Evolutionary conservation across 1,140 invertebrate species (phyloP).

Genomic region (Lepidurus packardi): DNA sequence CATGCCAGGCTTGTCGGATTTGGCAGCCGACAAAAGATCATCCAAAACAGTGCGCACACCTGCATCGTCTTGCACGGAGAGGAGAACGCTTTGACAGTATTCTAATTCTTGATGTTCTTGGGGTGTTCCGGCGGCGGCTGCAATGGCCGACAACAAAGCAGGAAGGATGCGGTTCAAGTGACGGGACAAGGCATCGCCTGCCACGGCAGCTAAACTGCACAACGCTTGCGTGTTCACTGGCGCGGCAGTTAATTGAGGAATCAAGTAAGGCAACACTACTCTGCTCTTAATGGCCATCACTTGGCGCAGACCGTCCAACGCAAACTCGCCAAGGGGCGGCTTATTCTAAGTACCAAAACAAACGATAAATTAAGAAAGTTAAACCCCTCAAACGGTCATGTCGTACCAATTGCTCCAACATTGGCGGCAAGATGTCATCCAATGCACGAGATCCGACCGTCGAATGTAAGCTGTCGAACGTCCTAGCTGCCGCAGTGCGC

Average conservation of each 20-base stretch:
- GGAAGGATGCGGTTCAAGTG: constrained; percentile 87
- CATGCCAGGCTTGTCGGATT: constrained; percentile 54
- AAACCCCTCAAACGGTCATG: not conserved
- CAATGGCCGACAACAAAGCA: constrained; percentile 74
- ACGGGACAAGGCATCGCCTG: constrained; percentile 84
- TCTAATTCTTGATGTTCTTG: constrained; percentile 58
- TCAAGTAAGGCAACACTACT: constrained; percentile 89
- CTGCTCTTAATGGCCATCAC: constrained; percentile 94
- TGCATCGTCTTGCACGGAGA: constrained; percentile 80
- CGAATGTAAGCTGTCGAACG: constrained; percentile 91
- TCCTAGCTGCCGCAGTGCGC: constrained; percentile 86
- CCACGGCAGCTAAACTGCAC: constrained; percentile 84
- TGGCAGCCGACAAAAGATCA: constrained; percentile 74
- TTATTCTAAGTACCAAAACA: constrained; percentile 53
- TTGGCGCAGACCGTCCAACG: constrained; percentile 88
- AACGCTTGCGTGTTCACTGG: constrained; percentile 87
- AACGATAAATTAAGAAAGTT: not conserved
- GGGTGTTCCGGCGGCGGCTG: constrained; percentile 58
- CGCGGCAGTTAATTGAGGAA: constrained; percentile 81
- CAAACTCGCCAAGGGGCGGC: constrained; percentile 70
- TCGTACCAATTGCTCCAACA: constrained; percentile 70
- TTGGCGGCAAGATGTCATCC: constrained; percentile 92
- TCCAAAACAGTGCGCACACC: constrained; percentile 84
- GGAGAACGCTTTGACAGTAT: constrained; percentile 76
- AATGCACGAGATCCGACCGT: constrained; percentile 89